Conservation (phyloP, 2,113 vertebrate species). For the Erpornis zantholeuca region DNA sequence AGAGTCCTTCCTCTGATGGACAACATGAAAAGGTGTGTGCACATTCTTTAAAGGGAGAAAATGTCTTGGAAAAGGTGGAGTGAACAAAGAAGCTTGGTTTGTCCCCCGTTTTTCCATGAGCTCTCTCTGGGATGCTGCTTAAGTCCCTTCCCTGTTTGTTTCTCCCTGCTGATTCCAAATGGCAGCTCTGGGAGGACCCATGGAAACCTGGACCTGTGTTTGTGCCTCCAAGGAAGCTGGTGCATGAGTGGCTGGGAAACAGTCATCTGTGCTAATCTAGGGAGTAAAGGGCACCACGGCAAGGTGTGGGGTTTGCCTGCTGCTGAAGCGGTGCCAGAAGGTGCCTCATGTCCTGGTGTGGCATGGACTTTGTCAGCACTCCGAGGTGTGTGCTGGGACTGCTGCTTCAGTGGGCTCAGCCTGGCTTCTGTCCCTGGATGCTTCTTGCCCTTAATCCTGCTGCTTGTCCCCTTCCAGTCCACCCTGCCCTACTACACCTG, state of each 20-base stretch:
- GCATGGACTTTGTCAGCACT: not conserved
- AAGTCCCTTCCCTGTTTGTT: not conserved
- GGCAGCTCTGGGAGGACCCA: not conserved
- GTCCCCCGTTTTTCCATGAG: not conserved
- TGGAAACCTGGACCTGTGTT: not conserved
- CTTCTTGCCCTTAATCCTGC: not conserved
- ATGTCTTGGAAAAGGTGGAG: not conserved
- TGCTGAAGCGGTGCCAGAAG: not conserved
- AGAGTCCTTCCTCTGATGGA: not conserved
- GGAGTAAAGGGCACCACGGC: not conserved
- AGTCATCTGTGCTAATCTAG: not conserved
- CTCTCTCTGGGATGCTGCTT: not conserved
- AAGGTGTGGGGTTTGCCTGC: not conserved
- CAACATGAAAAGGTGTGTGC: not conserved
- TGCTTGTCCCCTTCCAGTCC: conserved; percentile 70
- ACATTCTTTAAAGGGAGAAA: not conserved
- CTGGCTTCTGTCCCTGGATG: not conserved
- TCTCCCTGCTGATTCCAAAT: not conserved
- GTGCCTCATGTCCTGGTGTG: not conserved
- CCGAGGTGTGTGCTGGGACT: accelerated
- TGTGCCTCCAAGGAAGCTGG: not conserved
- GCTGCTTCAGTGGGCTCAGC: not conserved
- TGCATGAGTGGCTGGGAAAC: not conserved
- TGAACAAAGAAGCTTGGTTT: not conserved
- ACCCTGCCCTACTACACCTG: conserved; percentile 94